Evolutionary conservation across 1,140 invertebrate species (phyloP), one percentile per base, ranked within the genome.

Genomic region (Diplogasteroides magnus): DNA sequence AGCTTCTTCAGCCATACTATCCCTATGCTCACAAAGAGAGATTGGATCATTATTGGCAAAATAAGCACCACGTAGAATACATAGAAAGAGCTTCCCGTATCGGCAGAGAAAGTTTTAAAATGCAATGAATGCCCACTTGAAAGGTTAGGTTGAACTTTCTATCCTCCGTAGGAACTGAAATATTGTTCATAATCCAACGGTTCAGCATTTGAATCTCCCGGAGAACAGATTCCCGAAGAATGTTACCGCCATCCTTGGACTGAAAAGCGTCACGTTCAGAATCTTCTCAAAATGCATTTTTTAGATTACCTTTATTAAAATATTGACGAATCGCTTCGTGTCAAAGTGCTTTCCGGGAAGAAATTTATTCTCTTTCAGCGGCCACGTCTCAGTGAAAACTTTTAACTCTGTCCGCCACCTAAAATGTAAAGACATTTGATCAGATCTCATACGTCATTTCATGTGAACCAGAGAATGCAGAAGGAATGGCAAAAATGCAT

Each of bases 281-380:
- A n/a, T 63, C 15, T 26, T 63, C 13, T 11, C 14, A 64, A 31
- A 37, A 32, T 15, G 66, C 60, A 63, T 80, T 60, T 48, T 6
- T 11, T 11, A 11, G 6, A 48, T 48, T 19, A 48, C 37, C 56
- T 74, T 78, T 61, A 79, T 73, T 28, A 82, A 71, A 68, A 82
- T 74, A 65, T 82, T 80, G 32, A 82, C 76, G 71, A 82, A 82
- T 27, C 80, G 68, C 65, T 81, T 82, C 48, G 72, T 79, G 64
- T 82, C 81, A 67, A 82, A 82, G 6, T 81, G 83, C 73, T 82
- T 82, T 14, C 80, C 80, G 23, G 81, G 77, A 28, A 82, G 64
- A 73, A 82, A 82, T 75, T 83, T 83, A 61, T 83, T 83, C 59
- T 82, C 80, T 29, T 81, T 77, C 23, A 82, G 63, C 31, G 80